These are phyloP conservation scores for Agapostemon virescens DNA, from an alignment of 2,888 invertebrate genomes.

Conservation along the genomic window DNA sequence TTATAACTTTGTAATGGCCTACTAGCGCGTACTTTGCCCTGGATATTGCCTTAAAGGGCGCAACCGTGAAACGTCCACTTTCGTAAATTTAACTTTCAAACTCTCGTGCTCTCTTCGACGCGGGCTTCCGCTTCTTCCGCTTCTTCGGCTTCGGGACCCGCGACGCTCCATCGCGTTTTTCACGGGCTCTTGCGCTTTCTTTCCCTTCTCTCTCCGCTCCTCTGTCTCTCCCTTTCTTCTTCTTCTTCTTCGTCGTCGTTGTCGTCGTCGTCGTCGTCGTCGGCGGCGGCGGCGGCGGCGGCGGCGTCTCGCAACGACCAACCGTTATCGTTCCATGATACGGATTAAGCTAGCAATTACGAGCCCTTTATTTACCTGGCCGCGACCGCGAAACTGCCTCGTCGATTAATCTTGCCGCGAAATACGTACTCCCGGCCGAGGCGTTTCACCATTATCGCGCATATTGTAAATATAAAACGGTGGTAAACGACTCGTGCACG, in stretches of 20 bases:
- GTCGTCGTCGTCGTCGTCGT: too few species aligned
- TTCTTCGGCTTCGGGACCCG: background rate
- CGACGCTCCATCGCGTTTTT: conserved; percentile 34
- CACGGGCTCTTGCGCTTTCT: background rate
- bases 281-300: too few species aligned
- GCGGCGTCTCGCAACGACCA: too few species aligned
- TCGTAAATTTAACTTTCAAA: conserved; percentile 55
- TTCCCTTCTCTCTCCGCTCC: background rate
- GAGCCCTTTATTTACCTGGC: conserved; percentile 23
- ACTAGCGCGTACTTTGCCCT: conserved; percentile 61
- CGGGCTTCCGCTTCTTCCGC: background rate
- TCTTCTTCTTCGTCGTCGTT: too few species aligned
- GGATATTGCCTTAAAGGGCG: conserved; percentile 61
- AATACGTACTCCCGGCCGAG: conserved; percentile 36
- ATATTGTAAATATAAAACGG: conserved; percentile 20
- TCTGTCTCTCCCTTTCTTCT: conserved; percentile 6
- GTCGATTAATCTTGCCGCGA: conserved; percentile 38
- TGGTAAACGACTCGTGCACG: conserved; percentile 13
- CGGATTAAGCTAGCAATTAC: conserved; percentile 33
- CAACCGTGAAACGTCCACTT: conserved; percentile 44
- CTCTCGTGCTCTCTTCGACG: conserved; percentile 22
- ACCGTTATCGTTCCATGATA: conserved; percentile 21
- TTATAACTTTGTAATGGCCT: conserved; percentile 65
- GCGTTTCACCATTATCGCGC: conserved; percentile 19
- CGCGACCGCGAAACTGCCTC: background rate